Evolutionary conservation across 1,140 invertebrate species (phyloP).

Genomic region (Tetranychus cinnabarinus): DNA sequence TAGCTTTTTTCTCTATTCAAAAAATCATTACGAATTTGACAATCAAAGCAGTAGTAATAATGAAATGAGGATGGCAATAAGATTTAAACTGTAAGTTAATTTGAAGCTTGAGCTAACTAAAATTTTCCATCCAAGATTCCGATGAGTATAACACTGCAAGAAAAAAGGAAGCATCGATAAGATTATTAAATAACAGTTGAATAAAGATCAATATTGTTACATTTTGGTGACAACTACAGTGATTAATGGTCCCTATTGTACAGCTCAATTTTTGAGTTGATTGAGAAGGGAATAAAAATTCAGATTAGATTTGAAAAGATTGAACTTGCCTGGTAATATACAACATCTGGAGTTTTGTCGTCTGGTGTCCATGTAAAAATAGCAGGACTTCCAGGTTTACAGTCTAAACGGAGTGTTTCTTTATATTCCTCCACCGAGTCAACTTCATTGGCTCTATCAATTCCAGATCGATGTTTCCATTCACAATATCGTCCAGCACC

Average conservation of each 20-base stretch:
- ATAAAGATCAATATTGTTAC: background rate
- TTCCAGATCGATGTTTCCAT: constrained; percentile 43
- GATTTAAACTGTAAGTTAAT: background rate
- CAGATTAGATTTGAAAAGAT: too few relatives aligned
- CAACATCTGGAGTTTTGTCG: constrained; percentile 56
- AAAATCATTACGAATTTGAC: background rate
- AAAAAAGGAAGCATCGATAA: constrained; percentile 53
- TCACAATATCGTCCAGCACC: constrained; percentile 41
- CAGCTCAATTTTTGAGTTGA: background rate
- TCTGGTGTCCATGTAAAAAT: constrained; percentile 68
- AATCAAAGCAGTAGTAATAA: background rate
- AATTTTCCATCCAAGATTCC: constrained; percentile 83
- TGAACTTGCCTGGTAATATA: constrained; percentile 63
- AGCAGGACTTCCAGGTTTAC: constrained; percentile 47
- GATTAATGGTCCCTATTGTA: too few relatives aligned
- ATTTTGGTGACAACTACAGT: too few relatives aligned
- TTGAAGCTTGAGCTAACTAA: constrained; percentile 1
- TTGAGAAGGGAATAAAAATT: background rate
- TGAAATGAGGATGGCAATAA: too few relatives aligned
- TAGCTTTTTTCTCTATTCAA: background rate
- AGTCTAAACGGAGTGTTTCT: constrained; percentile 48
- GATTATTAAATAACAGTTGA: background rate
- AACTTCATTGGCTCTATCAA: constrained; percentile 44
- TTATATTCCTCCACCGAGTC: constrained; percentile 69
- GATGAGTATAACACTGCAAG: constrained; percentile 71